Evolutionary conservation across 2,113 vertebrate genomes (phyloP).

Genomic region (Syrrhaptes paradoxus): DNA sequence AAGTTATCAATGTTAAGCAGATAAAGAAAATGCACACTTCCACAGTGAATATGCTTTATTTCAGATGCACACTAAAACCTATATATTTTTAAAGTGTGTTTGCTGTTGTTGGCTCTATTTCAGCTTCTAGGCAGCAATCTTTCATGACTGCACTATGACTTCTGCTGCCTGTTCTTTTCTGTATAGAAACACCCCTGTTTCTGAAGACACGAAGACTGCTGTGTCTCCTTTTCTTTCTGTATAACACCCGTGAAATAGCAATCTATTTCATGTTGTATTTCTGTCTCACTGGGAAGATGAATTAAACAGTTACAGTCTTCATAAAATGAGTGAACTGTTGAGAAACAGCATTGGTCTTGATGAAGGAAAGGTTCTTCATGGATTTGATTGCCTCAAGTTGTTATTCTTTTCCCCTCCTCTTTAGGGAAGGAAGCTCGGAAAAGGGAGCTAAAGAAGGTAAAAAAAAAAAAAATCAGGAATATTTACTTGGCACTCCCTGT

Average conservation of each 20-base stretch:
- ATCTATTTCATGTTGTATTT: background rate
- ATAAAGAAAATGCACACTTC: background rate
- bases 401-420: background rate
- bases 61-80: background rate
- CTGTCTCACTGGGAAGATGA: background rate
- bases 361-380: background rate
- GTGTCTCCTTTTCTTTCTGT: background rate
- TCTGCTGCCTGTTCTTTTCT: background rate
- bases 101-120: background rate
- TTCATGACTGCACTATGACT: background rate
- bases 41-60: background rate
- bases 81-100: background rate
- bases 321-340: background rate
- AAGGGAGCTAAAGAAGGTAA: slow-evolving; percentile 97
- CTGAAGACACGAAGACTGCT: background rate
- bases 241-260: background rate
- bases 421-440: slow-evolving; percentile 99
- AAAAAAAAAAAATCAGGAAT: background rate
- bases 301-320: background rate
- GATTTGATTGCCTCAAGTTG: background rate
- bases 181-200: background rate
- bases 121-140: background rate
- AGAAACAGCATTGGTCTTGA: background rate
- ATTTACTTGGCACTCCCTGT: background rate
- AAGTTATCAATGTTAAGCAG: background rate